Evolutionary conservation across 2,888 invertebrate species (phyloP), one percentile per base, ranked within the genome.

Genomic region (Drepanosiphum platanoidis): DNA sequence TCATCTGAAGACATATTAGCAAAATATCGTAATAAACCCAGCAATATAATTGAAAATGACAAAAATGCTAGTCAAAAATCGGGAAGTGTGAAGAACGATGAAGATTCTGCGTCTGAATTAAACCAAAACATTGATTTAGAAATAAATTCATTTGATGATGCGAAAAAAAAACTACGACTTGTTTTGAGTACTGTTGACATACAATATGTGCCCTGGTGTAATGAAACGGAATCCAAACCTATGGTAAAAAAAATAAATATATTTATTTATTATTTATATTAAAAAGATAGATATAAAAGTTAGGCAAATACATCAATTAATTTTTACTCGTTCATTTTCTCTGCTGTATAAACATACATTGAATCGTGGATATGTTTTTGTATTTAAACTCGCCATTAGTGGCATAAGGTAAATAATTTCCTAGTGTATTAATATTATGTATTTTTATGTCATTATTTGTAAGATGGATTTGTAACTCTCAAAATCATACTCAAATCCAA

Each of bases 1-100:
- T 93, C 93, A 58, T 94, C 95, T 0, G 97, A 98, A 89, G 97
- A 98, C 89, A 98, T 98, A 89, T 92, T 98, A 88, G 98, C 96
- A 68, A 98, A 98, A 90, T 98, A 98, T 90, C 92, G 97, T 5
- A 92, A 93, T 87, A 93, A 94, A 89, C 91, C 92, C 86, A 92
- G 92, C 87, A 91, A 46, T 46, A 46, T n/a, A n/a, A n/a, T n/a
- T n/a, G n/a, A n/a, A n/a, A 75, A 72, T 34, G 78, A 78, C 36
- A 86, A 77, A 7, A 72, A 92, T 87, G 89, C 92, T 5, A 92
- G 93, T 88, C 89, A 90, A n/a, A 92, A 92, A 78, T 64, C 66
- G 9, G 86, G 86, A 27, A 74, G 15, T 1, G n/a, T 34, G 2
- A 87, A 39, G 30, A 86, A 86, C 2, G 39, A 80, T 58, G 86